Percentiles rank a stretch among this genome's conserved stretches.
Evolutionary conservation across 2,797 vertebrate genomes (phyloP).

Genomic region (Amazona ochrocephala): DNA sequence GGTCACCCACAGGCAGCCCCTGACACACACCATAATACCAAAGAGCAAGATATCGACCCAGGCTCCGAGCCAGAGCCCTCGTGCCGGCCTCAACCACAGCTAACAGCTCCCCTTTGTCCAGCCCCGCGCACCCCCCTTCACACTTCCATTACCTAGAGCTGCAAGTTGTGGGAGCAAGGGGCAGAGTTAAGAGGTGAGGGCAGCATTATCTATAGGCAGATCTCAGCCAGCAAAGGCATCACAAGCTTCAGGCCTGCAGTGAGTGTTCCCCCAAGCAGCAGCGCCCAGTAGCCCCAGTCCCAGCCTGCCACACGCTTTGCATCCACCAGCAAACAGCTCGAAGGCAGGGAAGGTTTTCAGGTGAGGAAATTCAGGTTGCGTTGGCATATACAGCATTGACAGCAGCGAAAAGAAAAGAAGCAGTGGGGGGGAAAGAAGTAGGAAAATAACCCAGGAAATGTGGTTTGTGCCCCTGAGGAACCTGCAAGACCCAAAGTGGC

Average conservation of each 20-base stretch:
- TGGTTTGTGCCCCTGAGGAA: not conserved
- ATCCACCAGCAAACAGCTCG: not conserved
- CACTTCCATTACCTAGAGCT: not conserved
- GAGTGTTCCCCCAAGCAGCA: not conserved
- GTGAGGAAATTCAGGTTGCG: not conserved
- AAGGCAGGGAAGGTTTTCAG: not conserved
- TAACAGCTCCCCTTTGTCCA: not conserved
- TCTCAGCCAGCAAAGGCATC: not conserved
- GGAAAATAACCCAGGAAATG: not conserved
- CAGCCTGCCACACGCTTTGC: not conserved
- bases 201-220: not conserved
- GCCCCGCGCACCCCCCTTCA: not conserved
- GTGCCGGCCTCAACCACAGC: not conserved
- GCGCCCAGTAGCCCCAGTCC: not conserved
- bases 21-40: not conserved
- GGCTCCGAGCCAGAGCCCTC: not conserved
- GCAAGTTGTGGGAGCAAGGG: accelerated
- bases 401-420: not conserved
- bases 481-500: not conserved
- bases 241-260: not conserved
- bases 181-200: not conserved
- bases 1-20: not conserved
- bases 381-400: not conserved
- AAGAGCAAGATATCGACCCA: accelerated
- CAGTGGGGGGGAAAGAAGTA: not conserved